A percentile compares a stretch with the other conserved stretches of the same genome.
These are phyloP conservation scores for Idaea dimidiata DNA, from an alignment of 2,888 invertebrate genomes.

Conservation along the genomic window DNA sequence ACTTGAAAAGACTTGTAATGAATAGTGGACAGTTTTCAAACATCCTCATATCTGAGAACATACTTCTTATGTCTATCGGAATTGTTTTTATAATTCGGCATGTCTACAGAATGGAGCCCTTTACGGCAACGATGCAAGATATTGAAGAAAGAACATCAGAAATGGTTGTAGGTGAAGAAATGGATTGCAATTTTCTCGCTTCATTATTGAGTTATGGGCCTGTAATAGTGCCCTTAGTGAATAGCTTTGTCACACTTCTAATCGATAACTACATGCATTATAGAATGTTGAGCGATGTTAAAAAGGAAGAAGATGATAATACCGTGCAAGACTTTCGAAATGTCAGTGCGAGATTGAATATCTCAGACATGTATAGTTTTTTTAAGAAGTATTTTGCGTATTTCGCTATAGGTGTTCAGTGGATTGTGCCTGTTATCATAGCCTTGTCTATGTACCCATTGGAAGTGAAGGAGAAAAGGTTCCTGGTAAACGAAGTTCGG, in stretches of 20 bases:
- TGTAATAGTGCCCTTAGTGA: slow-evolving; percentile 61
- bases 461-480: slow-evolving; percentile 48
- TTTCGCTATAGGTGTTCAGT: slow-evolving; percentile 57
- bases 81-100: slow-evolving; percentile 57
- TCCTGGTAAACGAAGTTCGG: slow-evolving; percentile 36
- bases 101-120: slow-evolving; percentile 43
- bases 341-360: slow-evolving; percentile 14
- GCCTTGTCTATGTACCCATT: slow-evolving; percentile 64
- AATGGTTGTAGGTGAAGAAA: slow-evolving; percentile 27
- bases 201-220: slow-evolving; percentile 65
- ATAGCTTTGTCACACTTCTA: slow-evolving; percentile 65
- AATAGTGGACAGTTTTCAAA: slow-evolving; percentile 44
- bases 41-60: slow-evolving; percentile 66
- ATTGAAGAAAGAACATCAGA: slow-evolving; percentile 46
- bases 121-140: slow-evolving; percentile 42
- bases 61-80: slow-evolving; percentile 64
- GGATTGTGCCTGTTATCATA: slow-evolving; percentile 61
- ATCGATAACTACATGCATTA: slow-evolving; percentile 73
- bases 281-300: slow-evolving; percentile 50
- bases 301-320: slow-evolving; percentile 53
- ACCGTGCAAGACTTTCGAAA: slow-evolving; percentile 44
- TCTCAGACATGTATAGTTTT: slow-evolving; percentile 34
- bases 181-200: slow-evolving; percentile 51
- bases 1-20: slow-evolving; percentile 55
- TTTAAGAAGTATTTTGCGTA: slow-evolving; percentile 56